These are phyloP conservation scores for Xenentodon cancila DNA, from an alignment of 2,797 vertebrate species.

Conservation along the genomic window DNA sequence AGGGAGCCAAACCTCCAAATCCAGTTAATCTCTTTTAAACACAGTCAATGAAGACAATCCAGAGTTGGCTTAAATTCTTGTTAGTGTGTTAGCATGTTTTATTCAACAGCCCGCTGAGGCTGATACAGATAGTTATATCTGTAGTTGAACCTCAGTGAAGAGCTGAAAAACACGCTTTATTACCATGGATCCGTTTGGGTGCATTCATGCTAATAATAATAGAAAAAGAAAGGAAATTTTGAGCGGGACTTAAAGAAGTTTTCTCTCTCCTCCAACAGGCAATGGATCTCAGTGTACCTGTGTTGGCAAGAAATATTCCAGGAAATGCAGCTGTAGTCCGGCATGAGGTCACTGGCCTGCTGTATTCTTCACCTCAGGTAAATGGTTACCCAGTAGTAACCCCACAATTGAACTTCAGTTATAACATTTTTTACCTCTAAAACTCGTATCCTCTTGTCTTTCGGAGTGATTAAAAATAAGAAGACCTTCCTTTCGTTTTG, in stretches of 20 bases:
- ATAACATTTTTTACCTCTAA: constrained; percentile 27
- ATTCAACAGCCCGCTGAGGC: constrained; percentile 54
- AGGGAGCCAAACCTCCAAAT: constrained; percentile 65
- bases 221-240: constrained; percentile 5
- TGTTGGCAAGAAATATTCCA: constrained; percentile 92
- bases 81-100: constrained; percentile 66
- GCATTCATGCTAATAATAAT: not conserved
- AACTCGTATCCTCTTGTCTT: not conserved
- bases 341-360: constrained; percentile 88
- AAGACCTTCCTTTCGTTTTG: too few species aligned
- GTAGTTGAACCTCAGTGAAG: constrained; percentile 28
- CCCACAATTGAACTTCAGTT: constrained; percentile 12
- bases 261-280: constrained; percentile 81
- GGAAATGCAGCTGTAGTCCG: constrained; percentile 90
- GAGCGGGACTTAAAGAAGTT: constrained; percentile 8
- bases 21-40: constrained; percentile 76
- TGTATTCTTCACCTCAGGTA: constrained; percentile 85
- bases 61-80: constrained; percentile 72
- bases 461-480: constrained; percentile 37
- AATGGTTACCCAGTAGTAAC: constrained; percentile 19
- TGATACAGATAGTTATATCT: constrained; percentile 52
- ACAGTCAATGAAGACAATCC: constrained; percentile 71
- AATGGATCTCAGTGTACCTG: constrained; percentile 90
- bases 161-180: not conserved
- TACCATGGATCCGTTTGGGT: constrained; percentile 2